Conservation (phyloP, 1,140 invertebrate genomes). For the Platyura marginata region DNA sequence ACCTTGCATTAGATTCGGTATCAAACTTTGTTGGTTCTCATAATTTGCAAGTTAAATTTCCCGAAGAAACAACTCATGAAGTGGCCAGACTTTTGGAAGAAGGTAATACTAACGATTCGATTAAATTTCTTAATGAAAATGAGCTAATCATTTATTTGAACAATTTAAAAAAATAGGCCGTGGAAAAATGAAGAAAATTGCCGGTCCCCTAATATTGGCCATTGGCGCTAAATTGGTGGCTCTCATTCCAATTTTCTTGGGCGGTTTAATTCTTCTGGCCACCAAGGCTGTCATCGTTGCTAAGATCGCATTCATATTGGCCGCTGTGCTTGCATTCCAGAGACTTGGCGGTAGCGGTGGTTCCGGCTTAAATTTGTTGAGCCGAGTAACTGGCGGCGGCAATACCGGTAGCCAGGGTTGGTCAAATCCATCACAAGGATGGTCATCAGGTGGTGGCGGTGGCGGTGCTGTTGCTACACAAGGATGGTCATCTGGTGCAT, state of each 20-base stretch:
- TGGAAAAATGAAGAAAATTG: slow-evolving; percentile 51
- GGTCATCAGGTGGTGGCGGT: slow-evolving; percentile 10
- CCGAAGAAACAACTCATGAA: slow-evolving; percentile 28
- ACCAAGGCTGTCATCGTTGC: slow-evolving; percentile 53
- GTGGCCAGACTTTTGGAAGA: slow-evolving; percentile 37
- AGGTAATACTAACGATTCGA: no score
- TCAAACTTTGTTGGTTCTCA: slow-evolving; percentile 35
- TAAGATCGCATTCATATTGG: slow-evolving; percentile 52
- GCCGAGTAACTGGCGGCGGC: slow-evolving; percentile 15
- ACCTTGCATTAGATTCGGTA: slow-evolving; percentile 31
- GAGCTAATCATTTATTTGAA: no score
- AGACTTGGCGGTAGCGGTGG: slow-evolving; percentile 36
- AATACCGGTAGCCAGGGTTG: slow-evolving; percentile 12
- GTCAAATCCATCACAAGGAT: slow-evolving; percentile 12
- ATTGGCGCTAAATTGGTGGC: slow-evolving; percentile 48
- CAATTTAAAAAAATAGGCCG: slow-evolving; percentile 30
- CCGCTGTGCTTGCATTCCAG: slow-evolving; percentile 43
- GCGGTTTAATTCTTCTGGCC: slow-evolving; percentile 46
- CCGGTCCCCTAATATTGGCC: slow-evolving; percentile 39
- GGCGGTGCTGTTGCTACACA: slow-evolving; percentile 15
- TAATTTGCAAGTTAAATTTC: slow-evolving; percentile 36
- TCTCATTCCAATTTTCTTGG: slow-evolving; percentile 43
- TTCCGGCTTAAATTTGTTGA: slow-evolving; percentile 19
- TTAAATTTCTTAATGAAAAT: slow-evolving; percentile 3
- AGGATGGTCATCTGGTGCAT: slow-evolving; percentile 24